A percentile compares a stretch with the other conserved stretches of the same genome.
Evolutionary conservation across 2,113 vertebrate species (phyloP).

Genomic region (Serinus canaria): DNA sequence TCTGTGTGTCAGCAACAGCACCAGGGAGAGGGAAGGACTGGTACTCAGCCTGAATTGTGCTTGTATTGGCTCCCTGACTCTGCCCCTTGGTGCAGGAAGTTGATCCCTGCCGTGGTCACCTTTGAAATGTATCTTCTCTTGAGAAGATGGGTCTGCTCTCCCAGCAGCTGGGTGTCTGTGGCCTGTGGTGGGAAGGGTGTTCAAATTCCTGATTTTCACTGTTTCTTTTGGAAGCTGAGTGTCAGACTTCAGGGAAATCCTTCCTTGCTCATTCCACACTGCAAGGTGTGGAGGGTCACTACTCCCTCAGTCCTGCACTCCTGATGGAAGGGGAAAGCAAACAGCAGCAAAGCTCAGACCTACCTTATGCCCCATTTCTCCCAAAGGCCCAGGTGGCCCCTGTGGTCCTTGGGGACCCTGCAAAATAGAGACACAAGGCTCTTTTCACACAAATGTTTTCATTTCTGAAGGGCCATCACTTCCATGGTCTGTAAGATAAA

Average conservation of each 20-base stretch:
- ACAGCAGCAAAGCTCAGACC: not conserved
- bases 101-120: not conserved
- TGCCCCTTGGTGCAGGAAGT: not conserved
- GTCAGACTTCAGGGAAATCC: not conserved
- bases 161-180: not conserved
- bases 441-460: not conserved
- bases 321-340: not conserved
- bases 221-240: not conserved
- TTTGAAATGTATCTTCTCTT: not conserved
- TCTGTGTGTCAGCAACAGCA: not conserved
- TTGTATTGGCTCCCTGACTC: not conserved
- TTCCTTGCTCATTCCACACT: not conserved
- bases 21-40: not conserved
- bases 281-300: not conserved
- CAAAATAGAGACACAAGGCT: constrained; percentile 39
- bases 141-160: not conserved
- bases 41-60: not conserved
- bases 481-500: not conserved
- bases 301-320: not conserved
- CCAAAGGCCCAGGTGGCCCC: constrained; percentile 82
- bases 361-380: constrained; percentile 88
- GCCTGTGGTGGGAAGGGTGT: not conserved
- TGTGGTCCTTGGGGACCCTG: constrained; percentile 86
- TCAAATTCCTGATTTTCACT: not conserved
- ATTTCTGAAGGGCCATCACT: not conserved